Evolutionary conservation across 2,113 vertebrate species (phyloP), one percentile per base, ranked within the genome.

Genomic region (Lutjanus erythropterus): DNA sequence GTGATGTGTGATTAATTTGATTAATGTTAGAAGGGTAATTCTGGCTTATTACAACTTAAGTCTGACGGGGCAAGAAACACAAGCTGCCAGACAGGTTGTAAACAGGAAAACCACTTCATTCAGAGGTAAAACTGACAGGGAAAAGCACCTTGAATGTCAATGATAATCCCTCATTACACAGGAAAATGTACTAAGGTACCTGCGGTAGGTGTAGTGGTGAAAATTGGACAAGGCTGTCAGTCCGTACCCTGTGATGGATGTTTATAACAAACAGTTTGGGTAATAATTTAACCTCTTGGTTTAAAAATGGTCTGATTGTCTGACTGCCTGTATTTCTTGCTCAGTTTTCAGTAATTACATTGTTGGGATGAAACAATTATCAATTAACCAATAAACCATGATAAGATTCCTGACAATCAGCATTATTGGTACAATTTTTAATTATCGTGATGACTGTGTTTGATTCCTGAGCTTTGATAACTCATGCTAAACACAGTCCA

Each of bases 151-250:
- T 9, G 56, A 75, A 42, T 58, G 10, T 56, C 0, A 0, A 10
- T 2, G 47, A 49, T 77, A 68, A 50, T 68, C 44, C 31, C 18
- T 42, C 35, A 41, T 52, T 41, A 52, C 42, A 59, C 41, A 49
- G 55, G 14, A 60, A 44, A 60, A 52, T 39, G 47, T 12, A 12
- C 23, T 27, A 12, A 5, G 8, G 33, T 16, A 19, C 2, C 53
- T 56, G 46, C 2, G 3, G 39, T n/a, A n/a, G 6, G 29, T 35
- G 23, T 23, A 1, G 15, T 12, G 25, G 23, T 29, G 18, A 37
- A 37, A 23, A 31, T 35, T 50, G 31, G 8, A 39, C 23, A 6
- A 55, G 18, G 49, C 27, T 41, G 11, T 39, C 33, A 39, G 33
- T 23, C 44, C 52, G 31, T 27, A 7, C 23, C 33, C 14, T 27